Evolutionary conservation across 2,113 vertebrate species (phyloP).

Genomic region (Labrus mixtus): DNA sequence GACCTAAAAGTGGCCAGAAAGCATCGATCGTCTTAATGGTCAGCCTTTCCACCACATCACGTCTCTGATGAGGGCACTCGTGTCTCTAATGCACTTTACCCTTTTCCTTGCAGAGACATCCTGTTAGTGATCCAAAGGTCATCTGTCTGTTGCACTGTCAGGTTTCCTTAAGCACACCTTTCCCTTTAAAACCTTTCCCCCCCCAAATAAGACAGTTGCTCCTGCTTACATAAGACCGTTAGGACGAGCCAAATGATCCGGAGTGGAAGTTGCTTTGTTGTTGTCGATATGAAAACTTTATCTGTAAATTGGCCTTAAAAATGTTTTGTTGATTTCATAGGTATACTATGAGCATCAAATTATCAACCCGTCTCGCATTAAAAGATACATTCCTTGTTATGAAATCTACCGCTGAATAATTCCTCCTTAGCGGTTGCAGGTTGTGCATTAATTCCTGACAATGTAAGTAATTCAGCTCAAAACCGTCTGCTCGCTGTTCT

Average conservation of each 20-base stretch:
- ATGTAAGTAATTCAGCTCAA: too few relatives aligned
- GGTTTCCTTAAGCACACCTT: neutral
- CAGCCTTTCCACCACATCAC: conserved; percentile 33
- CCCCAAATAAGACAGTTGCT: neutral
- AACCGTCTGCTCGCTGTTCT: too few relatives aligned
- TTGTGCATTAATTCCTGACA: too few relatives aligned
- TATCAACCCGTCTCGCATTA: too few relatives aligned
- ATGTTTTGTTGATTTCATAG: too few relatives aligned
- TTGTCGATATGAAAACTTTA: neutral
- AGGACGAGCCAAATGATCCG: neutral
- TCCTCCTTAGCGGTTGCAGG: too few relatives aligned
- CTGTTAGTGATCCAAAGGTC: conserved; percentile 45
- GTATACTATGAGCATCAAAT: too few relatives aligned
- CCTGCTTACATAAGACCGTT: neutral
- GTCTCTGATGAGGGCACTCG: neutral
- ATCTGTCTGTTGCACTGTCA: conserved; percentile 26
- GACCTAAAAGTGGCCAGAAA: conserved; percentile 8
- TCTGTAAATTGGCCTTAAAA: neutral
- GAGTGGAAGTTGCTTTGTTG: conserved; percentile 1
- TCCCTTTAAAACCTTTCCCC: neutral
- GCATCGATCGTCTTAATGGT: conserved; percentile 40
- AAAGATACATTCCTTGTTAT: too few relatives aligned
- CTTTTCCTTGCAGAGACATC: conserved; percentile 21
- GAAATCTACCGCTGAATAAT: too few relatives aligned
- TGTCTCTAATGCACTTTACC: conserved; percentile 23